phyloP scores from a whole-genome alignment of 2,888 invertebrate genomes.

The Monoplex corrugatus region DNA sequence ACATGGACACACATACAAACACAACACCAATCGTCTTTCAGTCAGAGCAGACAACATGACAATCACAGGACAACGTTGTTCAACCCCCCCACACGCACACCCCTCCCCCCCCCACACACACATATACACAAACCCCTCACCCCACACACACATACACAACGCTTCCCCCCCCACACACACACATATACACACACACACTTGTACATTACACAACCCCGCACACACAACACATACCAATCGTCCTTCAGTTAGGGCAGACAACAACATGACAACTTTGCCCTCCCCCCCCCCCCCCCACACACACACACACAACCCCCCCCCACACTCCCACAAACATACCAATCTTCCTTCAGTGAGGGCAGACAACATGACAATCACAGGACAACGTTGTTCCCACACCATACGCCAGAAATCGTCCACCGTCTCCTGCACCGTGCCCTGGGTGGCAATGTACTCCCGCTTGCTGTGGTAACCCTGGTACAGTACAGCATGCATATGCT shows the following conservation, averaged over 20 bases:
- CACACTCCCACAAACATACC: constrained; percentile 72
- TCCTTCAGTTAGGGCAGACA: neutral
- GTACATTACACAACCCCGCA: neutral
- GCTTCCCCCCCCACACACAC: neutral
- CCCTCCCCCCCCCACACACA: too few species aligned
- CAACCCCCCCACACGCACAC: constrained; percentile 89
- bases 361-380: constrained; percentile 88
- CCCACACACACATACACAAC: neutral
- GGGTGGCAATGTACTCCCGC: constrained; percentile 88
- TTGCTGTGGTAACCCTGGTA: constrained; percentile 87
- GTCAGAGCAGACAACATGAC: constrained; percentile 88
- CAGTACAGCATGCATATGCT: too few species aligned
- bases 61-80: constrained; percentile 87
- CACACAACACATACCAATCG: neutral
- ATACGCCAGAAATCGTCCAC: constrained; percentile 89
- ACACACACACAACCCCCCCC: neutral
- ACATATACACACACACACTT: neutral
- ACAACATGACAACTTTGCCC: neutral
- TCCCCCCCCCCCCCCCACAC: neutral
- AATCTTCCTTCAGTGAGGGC: constrained; percentile 86
- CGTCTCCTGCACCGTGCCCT: constrained; percentile 87
- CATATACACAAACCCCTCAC: too few species aligned
- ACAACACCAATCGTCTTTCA: constrained; percentile 80
- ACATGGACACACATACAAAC: neutral
- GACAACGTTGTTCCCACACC: constrained; percentile 87